A percentile compares a stretch with the other conserved stretches of the same genome.
These are phyloP conservation scores for Cochlearius cochlearius DNA, from an alignment of 2,113 vertebrate species.

Conservation along the genomic window DNA sequence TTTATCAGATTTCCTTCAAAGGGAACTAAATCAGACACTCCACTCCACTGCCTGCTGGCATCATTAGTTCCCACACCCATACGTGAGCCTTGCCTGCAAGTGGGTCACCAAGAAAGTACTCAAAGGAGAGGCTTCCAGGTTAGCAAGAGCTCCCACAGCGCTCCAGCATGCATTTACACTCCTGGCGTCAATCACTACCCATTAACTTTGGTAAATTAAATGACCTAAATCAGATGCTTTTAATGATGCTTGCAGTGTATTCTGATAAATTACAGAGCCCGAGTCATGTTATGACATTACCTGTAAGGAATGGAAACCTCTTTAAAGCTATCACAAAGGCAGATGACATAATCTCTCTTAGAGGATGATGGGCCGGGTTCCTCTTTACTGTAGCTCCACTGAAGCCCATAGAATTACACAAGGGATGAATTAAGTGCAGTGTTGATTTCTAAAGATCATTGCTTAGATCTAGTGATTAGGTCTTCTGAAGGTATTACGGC, in stretches of 20 bases:
- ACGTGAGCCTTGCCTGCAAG: neutral
- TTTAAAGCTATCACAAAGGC: neutral
- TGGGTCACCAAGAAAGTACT: neutral
- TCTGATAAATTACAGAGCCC: neutral
- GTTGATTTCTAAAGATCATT: neutral
- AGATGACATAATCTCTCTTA: neutral
- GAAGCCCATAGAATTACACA: neutral
- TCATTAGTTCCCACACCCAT: neutral
- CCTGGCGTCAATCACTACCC: neutral
- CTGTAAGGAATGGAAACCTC: neutral
- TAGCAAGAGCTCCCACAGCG: neutral
- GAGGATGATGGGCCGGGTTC: neutral
- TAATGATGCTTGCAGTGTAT: neutral
- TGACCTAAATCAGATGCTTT: neutral
- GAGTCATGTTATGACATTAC: neutral
- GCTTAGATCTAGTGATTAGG: neutral
- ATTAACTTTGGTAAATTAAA: neutral
- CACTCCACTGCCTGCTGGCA: neutral
- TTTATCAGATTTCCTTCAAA: neutral
- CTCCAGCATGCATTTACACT: neutral
- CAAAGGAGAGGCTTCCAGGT: neutral
- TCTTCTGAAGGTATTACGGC: neutral
- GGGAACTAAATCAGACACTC: neutral
- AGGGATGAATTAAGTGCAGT: neutral
- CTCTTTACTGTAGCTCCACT: neutral